Conservation (phyloP, 2,113 vertebrate genomes). For the Catharus fuscescens region DNA sequence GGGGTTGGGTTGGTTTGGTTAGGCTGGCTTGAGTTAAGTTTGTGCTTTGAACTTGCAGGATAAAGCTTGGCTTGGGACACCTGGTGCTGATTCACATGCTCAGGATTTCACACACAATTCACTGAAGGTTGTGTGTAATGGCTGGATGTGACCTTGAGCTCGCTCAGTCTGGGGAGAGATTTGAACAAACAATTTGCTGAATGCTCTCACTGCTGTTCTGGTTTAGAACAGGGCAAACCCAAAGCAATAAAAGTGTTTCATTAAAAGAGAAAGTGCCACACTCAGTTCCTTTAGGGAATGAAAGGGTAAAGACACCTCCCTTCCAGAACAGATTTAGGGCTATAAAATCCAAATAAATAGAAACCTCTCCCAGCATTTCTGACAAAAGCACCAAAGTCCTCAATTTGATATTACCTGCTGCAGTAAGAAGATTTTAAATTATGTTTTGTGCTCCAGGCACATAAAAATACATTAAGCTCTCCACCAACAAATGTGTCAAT, state of each 20-base stretch:
- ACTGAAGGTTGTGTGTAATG: not conserved
- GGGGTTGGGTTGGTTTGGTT: not conserved
- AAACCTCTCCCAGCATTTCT: not conserved
- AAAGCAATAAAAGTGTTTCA: not conserved
- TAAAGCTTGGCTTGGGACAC: not conserved
- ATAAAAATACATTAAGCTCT: not conserved
- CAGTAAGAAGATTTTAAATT: not conserved
- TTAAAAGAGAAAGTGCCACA: not conserved
- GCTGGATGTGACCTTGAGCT: not conserved
- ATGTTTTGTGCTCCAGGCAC: not conserved
- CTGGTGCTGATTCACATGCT: not conserved
- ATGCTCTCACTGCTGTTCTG: not conserved
- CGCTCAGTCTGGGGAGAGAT: not conserved
- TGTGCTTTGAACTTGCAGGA: not conserved
- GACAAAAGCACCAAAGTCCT: not conserved
- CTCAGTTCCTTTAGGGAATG: not conserved
- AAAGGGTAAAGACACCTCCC: not conserved
- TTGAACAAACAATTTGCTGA: not conserved
- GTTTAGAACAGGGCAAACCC: not conserved
- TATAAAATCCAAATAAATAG: not conserved
- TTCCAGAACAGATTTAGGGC: not conserved
- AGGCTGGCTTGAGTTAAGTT: not conserved
- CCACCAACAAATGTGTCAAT: not conserved
- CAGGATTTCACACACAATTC: not conserved
- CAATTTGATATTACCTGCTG: not conserved